Evolutionary conservation across 2,113 vertebrate species (phyloP).

Genomic region (Apaloderma vittatum): DNA sequence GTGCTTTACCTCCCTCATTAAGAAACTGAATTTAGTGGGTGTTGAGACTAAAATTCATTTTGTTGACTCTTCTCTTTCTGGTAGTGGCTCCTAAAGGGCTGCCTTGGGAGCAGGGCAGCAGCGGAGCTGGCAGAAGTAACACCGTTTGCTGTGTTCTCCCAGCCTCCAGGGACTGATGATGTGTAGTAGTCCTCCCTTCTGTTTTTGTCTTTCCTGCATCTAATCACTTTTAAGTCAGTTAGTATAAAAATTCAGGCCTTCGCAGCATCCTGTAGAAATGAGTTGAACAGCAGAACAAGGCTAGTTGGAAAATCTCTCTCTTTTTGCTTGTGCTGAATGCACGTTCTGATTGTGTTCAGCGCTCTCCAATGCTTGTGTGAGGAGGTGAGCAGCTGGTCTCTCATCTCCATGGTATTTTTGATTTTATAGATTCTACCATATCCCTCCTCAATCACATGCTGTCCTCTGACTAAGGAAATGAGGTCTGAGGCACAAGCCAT

Average conservation of each 20-base stretch:
- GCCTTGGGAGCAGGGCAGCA: neutral
- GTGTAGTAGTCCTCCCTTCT: neutral
- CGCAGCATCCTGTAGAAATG: neutral
- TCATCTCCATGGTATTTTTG: fast-evolving
- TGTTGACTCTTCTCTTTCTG: too few species aligned
- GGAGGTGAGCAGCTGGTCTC: neutral
- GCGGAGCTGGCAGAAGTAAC: neutral
- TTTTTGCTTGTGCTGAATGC: neutral
- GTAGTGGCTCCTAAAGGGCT: neutral
- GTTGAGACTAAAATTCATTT: too few species aligned
- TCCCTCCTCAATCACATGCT: neutral
- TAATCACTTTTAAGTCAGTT: neutral
- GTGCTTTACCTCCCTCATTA: neutral
- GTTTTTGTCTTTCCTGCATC: neutral
- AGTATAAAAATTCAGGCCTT: neutral
- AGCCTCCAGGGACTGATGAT: neutral
- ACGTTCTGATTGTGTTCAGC: neutral
- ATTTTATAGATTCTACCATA: neutral
- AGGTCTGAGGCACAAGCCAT: neutral
- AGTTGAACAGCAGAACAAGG: neutral
- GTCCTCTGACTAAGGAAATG: neutral
- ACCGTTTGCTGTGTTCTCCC: neutral
- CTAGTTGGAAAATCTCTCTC: neutral
- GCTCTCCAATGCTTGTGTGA: neutral
- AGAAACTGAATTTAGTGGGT: neutral